Evolutionary conservation across 2,113 vertebrate genomes (phyloP), one percentile per base, ranked within the genome.

Genomic region (Sisor rabdophorus): DNA sequence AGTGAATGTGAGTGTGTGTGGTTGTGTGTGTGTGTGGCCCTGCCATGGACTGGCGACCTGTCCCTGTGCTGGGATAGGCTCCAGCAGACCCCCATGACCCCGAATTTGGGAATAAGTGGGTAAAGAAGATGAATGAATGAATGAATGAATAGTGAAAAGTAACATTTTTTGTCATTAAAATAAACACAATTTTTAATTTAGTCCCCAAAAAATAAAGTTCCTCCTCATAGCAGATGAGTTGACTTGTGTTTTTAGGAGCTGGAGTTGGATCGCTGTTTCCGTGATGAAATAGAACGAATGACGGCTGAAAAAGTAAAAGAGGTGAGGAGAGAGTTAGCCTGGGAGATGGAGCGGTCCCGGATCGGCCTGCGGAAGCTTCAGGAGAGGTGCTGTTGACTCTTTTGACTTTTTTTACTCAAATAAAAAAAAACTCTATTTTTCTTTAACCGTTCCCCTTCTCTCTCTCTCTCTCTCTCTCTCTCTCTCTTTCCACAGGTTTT

Each of bases 281-380:
- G 79, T 47, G 91, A 93, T 64, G 90, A 94, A 73, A 87, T 91
- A 59, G 75, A 90, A 30, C 91, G 83, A 58, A 83, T 84, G 84
- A 95, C 83, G 44, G 87, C 80, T 24, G 79, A 89, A 68, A 89
- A 63, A 74, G 89, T 95, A 68, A 88, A 84, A 22, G 84, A 91
- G 69, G 88, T 93, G 79, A 87, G 90, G 85, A 93, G 86, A 58
- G 90, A 96, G 79, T 82, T 96, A 85, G 89, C 86, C 65, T 96
- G 94, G 96, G 94, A 97, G 82, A 86, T 85, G 11, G 94, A 97
- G 87, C 93, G 88, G 75, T 64, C 89, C 73, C 80, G 76, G 1
- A 78, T 92, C 50, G 92, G 89, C 44, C 88, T 96, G 47, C 86
- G 77, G 81, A 98, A 97, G 79, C 80, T 98, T n/a, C 90, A 83